Conservation (phyloP, 2,888 invertebrate species). For the Orthonychiurus folsomi region DNA sequence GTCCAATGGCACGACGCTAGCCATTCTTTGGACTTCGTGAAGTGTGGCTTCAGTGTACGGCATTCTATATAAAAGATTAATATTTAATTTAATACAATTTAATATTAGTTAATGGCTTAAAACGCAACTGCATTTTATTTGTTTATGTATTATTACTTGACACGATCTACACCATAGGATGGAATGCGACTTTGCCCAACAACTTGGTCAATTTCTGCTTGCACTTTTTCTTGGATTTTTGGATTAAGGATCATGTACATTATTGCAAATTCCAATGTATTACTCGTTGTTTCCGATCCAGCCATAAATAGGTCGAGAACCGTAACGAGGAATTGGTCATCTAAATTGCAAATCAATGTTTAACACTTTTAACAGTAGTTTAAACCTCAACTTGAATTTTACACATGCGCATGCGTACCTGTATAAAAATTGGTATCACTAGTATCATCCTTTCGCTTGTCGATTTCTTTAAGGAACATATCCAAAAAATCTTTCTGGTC, state of each 20-base stretch:
- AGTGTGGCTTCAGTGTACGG: slow-evolving; percentile 28
- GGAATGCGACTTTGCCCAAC: slow-evolving; percentile 14
- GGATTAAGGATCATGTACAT: slow-evolving; percentile 40
- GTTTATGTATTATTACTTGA: slow-evolving; percentile 11
- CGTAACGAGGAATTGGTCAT: slow-evolving; percentile 29
- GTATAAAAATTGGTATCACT: background rate
- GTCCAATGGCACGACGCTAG: slow-evolving; percentile 30
- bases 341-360: too few relatives aligned
- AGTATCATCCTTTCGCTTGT: background rate
- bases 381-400: too few relatives aligned
- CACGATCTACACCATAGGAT: slow-evolving; percentile 12
- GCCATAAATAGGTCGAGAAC: slow-evolving; percentile 30
- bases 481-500: slow-evolving; percentile 4
- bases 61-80: slow-evolving; percentile 19
- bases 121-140: too few relatives aligned
- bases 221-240: slow-evolving; percentile 39
- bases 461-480: slow-evolving; percentile 2
- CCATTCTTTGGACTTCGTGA: slow-evolving; percentile 24
- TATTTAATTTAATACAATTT: background rate
- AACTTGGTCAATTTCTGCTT: slow-evolving; percentile 40
- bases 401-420: too few relatives aligned
- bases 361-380: too few relatives aligned
- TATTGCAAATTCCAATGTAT: slow-evolving; percentile 38
- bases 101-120: background rate
- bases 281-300: slow-evolving; percentile 38